A percentile compares a stretch with the other conserved stretches of the same genome.
phyloP scores from a whole-genome alignment of 2,797 vertebrate genomes.

The Pipistrellus kuhlii region DNA sequence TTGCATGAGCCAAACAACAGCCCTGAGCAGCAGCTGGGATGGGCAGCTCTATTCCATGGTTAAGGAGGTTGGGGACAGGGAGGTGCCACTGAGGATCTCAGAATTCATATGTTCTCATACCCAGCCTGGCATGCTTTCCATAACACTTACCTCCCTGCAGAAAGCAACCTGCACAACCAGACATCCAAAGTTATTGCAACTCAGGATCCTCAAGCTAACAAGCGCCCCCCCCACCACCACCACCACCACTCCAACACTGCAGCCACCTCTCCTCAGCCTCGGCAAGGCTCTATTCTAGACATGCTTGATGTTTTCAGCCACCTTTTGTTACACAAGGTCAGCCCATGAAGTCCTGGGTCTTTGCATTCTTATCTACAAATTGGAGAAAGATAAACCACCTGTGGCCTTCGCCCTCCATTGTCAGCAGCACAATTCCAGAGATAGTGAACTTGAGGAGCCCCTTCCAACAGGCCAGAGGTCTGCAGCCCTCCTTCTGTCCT shows the following conservation, averaged over 20 bases:
- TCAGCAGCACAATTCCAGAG: background rate
- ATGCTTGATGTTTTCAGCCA: background rate
- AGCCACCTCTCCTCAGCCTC: background rate
- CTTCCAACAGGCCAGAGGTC: background rate
- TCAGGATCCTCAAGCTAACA: background rate
- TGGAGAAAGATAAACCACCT: background rate
- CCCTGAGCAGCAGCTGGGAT: background rate
- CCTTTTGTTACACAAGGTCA: constrained; percentile 10
- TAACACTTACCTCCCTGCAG: background rate
- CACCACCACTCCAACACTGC: background rate
- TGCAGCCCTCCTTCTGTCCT: background rate
- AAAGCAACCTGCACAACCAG: background rate
- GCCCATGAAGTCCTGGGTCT: background rate
- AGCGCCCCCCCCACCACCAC: fast-evolving
- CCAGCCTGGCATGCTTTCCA: background rate
- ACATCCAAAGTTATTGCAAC: background rate
- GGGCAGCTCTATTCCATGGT: background rate
- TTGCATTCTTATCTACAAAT: background rate
- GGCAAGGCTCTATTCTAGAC: background rate
- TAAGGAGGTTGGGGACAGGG: background rate
- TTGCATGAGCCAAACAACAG: background rate
- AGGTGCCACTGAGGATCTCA: background rate
- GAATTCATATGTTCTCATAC: background rate
- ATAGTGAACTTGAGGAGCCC: background rate
- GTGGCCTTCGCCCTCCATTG: background rate